Conservation (phyloP, 64 coral and sea anemone species). For the Stylophora pistillata region DNA sequence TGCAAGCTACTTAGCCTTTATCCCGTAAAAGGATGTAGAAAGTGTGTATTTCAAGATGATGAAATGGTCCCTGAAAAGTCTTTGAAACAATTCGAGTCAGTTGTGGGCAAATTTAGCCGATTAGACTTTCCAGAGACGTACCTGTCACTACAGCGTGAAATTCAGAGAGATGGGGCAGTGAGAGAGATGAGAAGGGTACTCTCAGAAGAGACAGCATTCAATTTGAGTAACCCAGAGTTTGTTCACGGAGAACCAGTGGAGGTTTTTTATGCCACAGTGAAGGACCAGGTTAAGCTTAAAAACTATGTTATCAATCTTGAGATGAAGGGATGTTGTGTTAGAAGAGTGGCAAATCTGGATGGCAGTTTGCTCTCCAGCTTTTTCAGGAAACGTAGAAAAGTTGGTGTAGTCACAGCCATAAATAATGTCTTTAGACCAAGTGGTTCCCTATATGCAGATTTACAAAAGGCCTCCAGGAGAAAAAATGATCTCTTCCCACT, state of each 20-base stretch:
- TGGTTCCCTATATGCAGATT: neutral
- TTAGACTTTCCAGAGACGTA: neutral
- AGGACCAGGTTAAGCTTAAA: neutral
- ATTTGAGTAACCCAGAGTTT: neutral
- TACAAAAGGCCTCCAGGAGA: no score
- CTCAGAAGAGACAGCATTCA: neutral
- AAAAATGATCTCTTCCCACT: no score
- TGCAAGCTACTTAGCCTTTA: slow-evolving; percentile 1
- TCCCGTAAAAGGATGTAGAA: neutral
- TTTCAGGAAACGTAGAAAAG: neutral
- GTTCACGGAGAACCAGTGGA: neutral
- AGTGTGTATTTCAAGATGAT: neutral
- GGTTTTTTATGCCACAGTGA: neutral
- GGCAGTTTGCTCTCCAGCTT: neutral
- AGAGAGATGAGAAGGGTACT: neutral
- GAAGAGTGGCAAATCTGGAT: neutral
- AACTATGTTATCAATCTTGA: neutral
- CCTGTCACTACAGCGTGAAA: neutral
- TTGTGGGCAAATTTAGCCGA: neutral
- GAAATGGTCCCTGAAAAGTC: neutral
- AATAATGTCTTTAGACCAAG: neutral
- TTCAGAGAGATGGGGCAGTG: neutral
- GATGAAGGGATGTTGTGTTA: neutral
- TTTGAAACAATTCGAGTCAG: neutral
- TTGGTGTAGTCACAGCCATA: neutral